Evolutionary conservation across 2,888 invertebrate species (phyloP).

Genomic region (Lasioglossum calceatum): DNA sequence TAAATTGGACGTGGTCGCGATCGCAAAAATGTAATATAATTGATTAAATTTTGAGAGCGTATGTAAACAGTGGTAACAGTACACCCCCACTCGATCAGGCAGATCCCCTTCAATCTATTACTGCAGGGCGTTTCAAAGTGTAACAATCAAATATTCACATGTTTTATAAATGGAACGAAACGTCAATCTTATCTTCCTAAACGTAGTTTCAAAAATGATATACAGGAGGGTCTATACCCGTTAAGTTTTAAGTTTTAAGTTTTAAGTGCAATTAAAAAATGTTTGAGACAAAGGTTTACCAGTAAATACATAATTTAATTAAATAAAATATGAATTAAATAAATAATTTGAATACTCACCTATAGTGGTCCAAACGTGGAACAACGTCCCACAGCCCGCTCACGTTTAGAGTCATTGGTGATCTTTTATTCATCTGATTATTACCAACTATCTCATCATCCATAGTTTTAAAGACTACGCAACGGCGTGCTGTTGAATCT

Average conservation of each 20-base stretch:
- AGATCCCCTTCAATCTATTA: background rate
- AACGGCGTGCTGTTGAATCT: constrained; percentile 78
- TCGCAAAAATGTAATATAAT: background rate
- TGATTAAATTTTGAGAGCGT: constrained; percentile 3
- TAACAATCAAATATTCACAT: background rate
- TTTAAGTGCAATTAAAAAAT: too few relatives aligned
- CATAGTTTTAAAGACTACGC: constrained; percentile 73
- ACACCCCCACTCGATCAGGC: background rate
- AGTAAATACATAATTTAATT: too few relatives aligned
- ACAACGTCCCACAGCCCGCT: constrained; percentile 83
- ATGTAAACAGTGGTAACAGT: background rate
- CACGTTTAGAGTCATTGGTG: constrained; percentile 81
- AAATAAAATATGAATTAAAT: too few relatives aligned
- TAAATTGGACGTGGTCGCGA: background rate
- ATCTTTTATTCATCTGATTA: constrained; percentile 77
- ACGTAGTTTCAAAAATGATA: background rate
- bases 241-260: too few relatives aligned
- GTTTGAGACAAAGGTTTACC: too few relatives aligned
- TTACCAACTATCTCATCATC: constrained; percentile 76
- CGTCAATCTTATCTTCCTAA: background rate
- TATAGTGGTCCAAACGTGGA: constrained; percentile 82
- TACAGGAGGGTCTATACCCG: too few relatives aligned
- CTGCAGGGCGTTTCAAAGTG: background rate
- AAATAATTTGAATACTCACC: constrained; percentile 67
- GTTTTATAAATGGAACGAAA: background rate